Base-by-base conservation (phyloP, 2,888 invertebrate species). In the Elgonia sp. region DNA sequence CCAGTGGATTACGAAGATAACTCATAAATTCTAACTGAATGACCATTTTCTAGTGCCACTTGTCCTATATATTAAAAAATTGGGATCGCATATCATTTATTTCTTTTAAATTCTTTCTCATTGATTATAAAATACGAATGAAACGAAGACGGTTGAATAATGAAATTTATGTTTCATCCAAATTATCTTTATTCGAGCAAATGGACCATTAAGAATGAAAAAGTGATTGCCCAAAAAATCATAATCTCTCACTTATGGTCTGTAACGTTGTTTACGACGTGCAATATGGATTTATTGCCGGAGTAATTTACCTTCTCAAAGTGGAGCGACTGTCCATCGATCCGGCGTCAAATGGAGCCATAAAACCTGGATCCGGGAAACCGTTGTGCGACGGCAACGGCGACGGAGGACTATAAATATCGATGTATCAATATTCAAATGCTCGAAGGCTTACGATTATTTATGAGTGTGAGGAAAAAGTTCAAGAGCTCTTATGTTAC, bases 331-430 rank as follows among this genome's bases (percentile, higher is more conserved):
- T 97, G 92, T 97, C 97, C 92, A 97, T 95, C 12, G 97, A 97
- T 46, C 97, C 97, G 89, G 97, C 97, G 95, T 98, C 97, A 92
- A 97, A 97, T 89, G 97, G 96, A 0, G 96, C 96, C 91, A 95
- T 94, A 42, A 96, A 96, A 50, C 95, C 95, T 89, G 95, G 92
- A 94, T 98, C 98, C 20, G 98, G 97, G 95, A 98, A 98, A 50
- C 98, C 98, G 95, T 99, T 98, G 95, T 98, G 98, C 20, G 97
- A 97, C 87, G 98, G 98, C 93, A 98, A 96, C 57, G 99, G 98
- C 40, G 98, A 98, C 42, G 98, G 98, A 83, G 99, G 98, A 92
- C 98, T 98, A 94, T 39, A 94, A 92, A 86, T 55, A 84, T 79
- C 60, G 42, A 80, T 53, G 55, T 80, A 76, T 81, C 53, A 87